phyloP scores from a whole-genome alignment of 2,888 invertebrate genomes.

The Athalia cordata region DNA sequence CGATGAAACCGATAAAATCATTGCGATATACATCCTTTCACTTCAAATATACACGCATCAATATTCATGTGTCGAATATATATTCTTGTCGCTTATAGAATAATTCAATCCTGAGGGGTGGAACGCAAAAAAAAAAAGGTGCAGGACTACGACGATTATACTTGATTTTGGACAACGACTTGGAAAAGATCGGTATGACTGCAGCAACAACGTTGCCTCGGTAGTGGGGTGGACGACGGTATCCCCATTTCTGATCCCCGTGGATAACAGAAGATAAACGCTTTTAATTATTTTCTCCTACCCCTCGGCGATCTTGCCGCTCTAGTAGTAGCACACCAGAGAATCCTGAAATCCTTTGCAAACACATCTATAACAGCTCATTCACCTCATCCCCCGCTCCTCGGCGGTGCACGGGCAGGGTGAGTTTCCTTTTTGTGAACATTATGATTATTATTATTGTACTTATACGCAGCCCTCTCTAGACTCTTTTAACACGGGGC shows the following conservation, averaged over 20 bases:
- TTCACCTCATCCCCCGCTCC: slow-evolving; percentile 50
- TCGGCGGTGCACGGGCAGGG: slow-evolving; percentile 27
- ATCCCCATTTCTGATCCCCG: slow-evolving; percentile 48
- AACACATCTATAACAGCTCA: slow-evolving; percentile 51
- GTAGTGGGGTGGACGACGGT: slow-evolving; percentile 1
- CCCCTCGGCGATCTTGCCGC: slow-evolving; percentile 17
- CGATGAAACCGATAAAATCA: no score
- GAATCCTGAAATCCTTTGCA: slow-evolving; percentile 58
- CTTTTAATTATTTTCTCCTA: slow-evolving; percentile 63
- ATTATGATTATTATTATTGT: slow-evolving; percentile 45
- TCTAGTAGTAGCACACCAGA: not conserved
- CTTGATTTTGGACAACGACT: no score
- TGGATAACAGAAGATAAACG: slow-evolving; percentile 61
- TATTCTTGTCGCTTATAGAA: no score
- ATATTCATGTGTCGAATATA: no score
- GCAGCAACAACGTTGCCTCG: no score
- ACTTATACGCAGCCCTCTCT: slow-evolving; percentile 15
- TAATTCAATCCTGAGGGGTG: no score
- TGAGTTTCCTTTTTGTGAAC: slow-evolving; percentile 33
- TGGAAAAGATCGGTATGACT: no score
- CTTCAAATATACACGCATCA: no score
- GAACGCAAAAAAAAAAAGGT: no score
- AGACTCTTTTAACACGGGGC: slow-evolving; percentile 63
- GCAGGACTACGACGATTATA: no score
- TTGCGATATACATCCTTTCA: no score